Conservation (phyloP, 64 coral and sea anemone genomes). For the Porites australiensis region DNA sequence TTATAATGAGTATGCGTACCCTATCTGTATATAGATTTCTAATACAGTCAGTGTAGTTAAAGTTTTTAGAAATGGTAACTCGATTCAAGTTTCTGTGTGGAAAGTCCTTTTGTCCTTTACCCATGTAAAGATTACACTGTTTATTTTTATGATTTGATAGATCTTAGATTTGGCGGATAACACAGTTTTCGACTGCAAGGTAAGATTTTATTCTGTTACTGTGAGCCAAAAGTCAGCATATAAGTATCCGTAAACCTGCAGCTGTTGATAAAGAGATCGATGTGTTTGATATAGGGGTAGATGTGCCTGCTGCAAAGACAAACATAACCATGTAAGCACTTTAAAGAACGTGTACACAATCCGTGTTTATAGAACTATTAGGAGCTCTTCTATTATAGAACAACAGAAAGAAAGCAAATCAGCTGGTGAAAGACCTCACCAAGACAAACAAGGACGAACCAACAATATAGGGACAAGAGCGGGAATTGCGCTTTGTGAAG, state of each 20-base stretch:
- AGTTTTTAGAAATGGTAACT: too few relatives aligned
- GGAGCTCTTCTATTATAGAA: too few relatives aligned
- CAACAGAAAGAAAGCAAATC: too few relatives aligned
- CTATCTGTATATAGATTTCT: neutral
- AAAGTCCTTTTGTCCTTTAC: neutral
- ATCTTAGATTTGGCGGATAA: constrained; percentile 78
- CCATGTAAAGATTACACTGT: neutral
- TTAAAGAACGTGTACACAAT: too few relatives aligned
- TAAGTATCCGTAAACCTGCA: neutral
- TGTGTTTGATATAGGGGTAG: too few relatives aligned
- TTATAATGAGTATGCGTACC: too few relatives aligned
- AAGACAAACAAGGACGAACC: too few relatives aligned
- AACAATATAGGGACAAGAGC: too few relatives aligned
- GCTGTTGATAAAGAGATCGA: constrained; percentile 45
- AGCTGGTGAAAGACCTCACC: constrained; percentile 31
- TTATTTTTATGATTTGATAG: constrained; percentile 21
- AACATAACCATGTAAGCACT: constrained; percentile 55
- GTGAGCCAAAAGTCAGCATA: too few relatives aligned
- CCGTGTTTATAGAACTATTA: too few relatives aligned
- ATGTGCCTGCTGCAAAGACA: constrained; percentile 28
- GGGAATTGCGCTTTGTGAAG: too few relatives aligned
- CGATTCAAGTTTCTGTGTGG: neutral
- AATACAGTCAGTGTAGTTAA: too few relatives aligned
- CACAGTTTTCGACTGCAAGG: constrained; percentile 80
- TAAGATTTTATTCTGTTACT: neutral